Evolutionary conservation across 2,888 invertebrate species (phyloP), one percentile per base, ranked within the genome.

Genomic region (Harpalus rubripes): DNA sequence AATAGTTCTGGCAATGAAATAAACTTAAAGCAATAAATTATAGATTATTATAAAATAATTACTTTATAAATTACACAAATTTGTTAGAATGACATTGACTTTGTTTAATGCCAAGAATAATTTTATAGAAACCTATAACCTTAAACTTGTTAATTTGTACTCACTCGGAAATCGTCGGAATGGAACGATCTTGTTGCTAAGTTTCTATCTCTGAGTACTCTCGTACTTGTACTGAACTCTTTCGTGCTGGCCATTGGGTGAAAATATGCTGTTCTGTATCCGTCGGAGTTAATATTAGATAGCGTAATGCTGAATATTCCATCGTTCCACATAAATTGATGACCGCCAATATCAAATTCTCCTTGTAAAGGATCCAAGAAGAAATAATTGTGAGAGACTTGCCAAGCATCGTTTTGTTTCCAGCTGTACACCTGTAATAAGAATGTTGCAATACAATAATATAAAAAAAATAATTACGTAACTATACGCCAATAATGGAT

Each of bases 241-340:
- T 94, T 93, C 7, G 92, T 94, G 87, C 96, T 94, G 65, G 95
- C 93, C 93, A 97, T 93, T 0, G 96, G 93, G 89, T 97, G 96
- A 92, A 96, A 97, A 91, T 94, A 96, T 0, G 95, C 93, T 0
- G 92, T 92, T 79, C 94, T 93, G 88, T 92, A 93, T 12, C 94
- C 94, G 87, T 94, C 92, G 0, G 88, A 52, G 0, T 91, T 90
- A 0, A 90, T 89, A 0, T 93, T 92, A 0, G 94, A 93, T 12
- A 96, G 88, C 0, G 95, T 94, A 0, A 95, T 90, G 85, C 96
- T 96, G 90, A 96, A 96, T 10, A 96, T 92, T 0, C 96, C 96
- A 88, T 96, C 96, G 86, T 94, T 94, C 96, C 96, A 97, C 88
- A 95, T 94, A 91, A 96, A 97, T 0, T 92, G 90, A 87, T 95